Conservation (phyloP, 2,888 invertebrate genomes). For the Mythimna ferrago region DNA sequence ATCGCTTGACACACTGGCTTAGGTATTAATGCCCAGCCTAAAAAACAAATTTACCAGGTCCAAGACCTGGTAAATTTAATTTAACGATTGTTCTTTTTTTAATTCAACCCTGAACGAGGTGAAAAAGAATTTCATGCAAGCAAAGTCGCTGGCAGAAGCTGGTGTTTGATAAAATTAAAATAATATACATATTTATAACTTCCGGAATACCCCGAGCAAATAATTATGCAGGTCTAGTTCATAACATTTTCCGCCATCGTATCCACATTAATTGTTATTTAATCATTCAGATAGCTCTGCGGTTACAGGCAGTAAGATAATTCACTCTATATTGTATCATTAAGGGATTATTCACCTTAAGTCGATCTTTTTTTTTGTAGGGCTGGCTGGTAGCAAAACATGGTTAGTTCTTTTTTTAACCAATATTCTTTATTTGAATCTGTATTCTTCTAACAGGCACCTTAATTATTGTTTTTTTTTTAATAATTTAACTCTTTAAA, state of each 20-base stretch:
- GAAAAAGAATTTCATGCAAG: background rate
- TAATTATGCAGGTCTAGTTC: constrained; percentile 24
- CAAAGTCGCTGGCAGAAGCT: background rate
- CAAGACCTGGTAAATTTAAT: too few species aligned
- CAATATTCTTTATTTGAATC: constrained; percentile 10
- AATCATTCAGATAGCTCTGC: constrained; percentile 54
- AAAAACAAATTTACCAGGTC: too few species aligned
- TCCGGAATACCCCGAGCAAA: constrained; percentile 27
- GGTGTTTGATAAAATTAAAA: background rate
- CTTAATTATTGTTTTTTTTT: constrained; percentile 18
- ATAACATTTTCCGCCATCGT: constrained; percentile 40
- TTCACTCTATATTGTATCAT: constrained; percentile 57
- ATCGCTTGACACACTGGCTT: too few species aligned
- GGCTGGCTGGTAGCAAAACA: constrained; percentile 34
- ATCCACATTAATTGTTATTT: constrained; percentile 62
- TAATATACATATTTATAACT: background rate
- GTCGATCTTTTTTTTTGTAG: constrained; percentile 37
- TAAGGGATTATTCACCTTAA: constrained; percentile 53
- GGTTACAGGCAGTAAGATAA: constrained; percentile 50
- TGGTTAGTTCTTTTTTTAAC: constrained; percentile 7
- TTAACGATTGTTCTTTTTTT: too few species aligned
- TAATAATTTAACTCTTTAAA: background rate
- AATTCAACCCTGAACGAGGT: too few species aligned
- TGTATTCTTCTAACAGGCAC: background rate
- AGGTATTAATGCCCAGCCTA: too few species aligned